phyloP scores from a whole-genome alignment of 2,113 vertebrate genomes.

The Otolemur garnettii region DNA sequence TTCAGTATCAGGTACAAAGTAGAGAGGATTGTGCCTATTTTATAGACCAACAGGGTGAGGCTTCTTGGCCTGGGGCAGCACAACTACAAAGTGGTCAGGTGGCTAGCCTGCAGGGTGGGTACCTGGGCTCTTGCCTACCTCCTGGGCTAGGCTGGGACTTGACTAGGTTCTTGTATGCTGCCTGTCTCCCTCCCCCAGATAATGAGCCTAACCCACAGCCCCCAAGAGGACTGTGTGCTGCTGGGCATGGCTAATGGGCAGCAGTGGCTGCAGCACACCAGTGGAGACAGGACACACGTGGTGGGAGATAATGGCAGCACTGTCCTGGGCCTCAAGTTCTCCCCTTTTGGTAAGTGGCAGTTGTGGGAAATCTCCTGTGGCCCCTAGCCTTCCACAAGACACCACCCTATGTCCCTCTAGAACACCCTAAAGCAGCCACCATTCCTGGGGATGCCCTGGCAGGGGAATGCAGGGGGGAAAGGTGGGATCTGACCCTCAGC shows the following conservation, averaged over 20 bases:
- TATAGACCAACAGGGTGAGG: background rate
- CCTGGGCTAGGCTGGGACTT: background rate
- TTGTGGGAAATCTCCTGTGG: fast-evolving
- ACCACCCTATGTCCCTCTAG: background rate
- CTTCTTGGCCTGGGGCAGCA: background rate
- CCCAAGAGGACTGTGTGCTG: constrained; percentile 89
- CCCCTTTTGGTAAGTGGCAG: constrained; percentile 86
- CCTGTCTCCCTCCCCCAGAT: constrained; percentile 64
- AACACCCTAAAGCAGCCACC: background rate
- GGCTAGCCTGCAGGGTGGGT: background rate
- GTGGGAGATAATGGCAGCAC: constrained; percentile 89
- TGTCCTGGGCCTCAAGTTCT: constrained; percentile 91
- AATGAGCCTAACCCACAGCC: constrained; percentile 89
- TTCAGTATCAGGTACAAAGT: background rate
- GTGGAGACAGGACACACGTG: constrained; percentile 87
- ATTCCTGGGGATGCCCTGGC: fast-evolving
- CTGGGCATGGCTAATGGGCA: constrained; percentile 92
- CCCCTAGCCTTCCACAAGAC: background rate
- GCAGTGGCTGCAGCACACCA: constrained; percentile 90
- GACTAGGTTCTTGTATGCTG: background rate
- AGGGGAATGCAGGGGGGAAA: background rate
- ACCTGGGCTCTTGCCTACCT: background rate
- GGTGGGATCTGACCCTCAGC: background rate
- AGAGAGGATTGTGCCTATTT: background rate
- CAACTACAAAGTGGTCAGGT: background rate